These are phyloP conservation scores for Gambusia yucatana DNA, from an alignment of 2,797 vertebrate species.

Conservation along the genomic window DNA sequence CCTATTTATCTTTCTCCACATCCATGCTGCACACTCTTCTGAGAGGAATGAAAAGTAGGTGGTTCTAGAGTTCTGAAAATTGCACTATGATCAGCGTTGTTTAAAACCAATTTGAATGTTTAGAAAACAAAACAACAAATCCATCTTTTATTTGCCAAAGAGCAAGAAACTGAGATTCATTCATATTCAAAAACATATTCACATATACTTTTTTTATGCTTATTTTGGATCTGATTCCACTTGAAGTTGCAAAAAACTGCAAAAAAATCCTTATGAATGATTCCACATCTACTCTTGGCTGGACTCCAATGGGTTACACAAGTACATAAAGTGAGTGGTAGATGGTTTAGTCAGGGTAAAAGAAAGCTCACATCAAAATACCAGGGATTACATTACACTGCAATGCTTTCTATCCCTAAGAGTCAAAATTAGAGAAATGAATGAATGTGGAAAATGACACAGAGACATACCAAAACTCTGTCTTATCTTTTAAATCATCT, in stretches of 20 bases:
- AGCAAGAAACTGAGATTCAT: background rate
- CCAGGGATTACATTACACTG: background rate
- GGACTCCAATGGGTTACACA: background rate
- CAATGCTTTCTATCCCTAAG: background rate
- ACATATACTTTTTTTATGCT: background rate
- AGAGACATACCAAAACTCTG: conserved; percentile 7
- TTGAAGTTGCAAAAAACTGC: background rate
- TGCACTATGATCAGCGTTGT: background rate
- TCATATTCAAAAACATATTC: background rate
- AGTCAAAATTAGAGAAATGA: background rate
- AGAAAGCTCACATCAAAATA: background rate
- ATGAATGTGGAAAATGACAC: background rate
- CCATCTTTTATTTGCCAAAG: background rate
- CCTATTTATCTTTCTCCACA: background rate
- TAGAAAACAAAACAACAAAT: background rate
- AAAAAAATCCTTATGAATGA: background rate
- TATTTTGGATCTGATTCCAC: background rate
- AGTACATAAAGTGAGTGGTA: background rate
- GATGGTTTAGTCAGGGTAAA: background rate
- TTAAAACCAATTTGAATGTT: background rate
- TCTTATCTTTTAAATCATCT: conserved; percentile 27
- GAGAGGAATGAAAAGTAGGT: background rate
- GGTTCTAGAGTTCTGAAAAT: background rate
- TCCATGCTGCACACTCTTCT: background rate
- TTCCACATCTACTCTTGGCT: background rate